Percentiles rank a stretch among this genome's conserved stretches.
Evolutionary conservation across 2,888 invertebrate genomes (phyloP).

Genomic region (Aphrophora alni): DNA sequence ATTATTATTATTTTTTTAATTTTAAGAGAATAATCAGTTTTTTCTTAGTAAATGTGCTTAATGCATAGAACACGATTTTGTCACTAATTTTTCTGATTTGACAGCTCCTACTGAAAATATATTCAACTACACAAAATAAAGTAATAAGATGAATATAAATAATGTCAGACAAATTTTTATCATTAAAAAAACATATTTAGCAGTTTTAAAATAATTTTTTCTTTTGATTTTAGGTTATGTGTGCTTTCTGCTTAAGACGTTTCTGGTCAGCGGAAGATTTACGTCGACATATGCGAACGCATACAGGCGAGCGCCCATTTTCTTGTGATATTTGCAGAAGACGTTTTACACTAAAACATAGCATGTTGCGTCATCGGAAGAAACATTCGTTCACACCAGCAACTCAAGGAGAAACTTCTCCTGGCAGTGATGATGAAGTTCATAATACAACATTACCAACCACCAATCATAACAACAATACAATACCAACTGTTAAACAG

Average conservation of each 20-base stretch:
- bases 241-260: conserved; percentile 90
- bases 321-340: conserved; percentile 89
- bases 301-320: conserved; percentile 91
- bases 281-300: conserved; percentile 91
- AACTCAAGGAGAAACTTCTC: conserved; percentile 58
- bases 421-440: conserved; percentile 58
- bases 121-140: too few relatives aligned
- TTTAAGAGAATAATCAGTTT: too few relatives aligned
- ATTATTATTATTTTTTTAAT: too few relatives aligned
- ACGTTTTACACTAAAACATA: conserved; percentile 91
- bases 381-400: conserved; percentile 69
- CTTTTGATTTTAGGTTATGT: conserved; percentile 69
- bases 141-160: too few relatives aligned
- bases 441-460: background rate
- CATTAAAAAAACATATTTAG: too few relatives aligned
- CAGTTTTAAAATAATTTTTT: too few relatives aligned
- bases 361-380: conserved; percentile 91
- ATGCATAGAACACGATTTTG: too few relatives aligned
- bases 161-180: too few relatives aligned
- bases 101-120: too few relatives aligned
- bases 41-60: too few relatives aligned
- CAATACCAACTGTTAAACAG: conserved; percentile 1
- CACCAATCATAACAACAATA: conserved; percentile 36
- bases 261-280: conserved; percentile 96
- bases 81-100: too few relatives aligned